phyloP scores from a whole-genome alignment of 2,888 invertebrate genomes.

The Drosophila macrospina region DNA sequence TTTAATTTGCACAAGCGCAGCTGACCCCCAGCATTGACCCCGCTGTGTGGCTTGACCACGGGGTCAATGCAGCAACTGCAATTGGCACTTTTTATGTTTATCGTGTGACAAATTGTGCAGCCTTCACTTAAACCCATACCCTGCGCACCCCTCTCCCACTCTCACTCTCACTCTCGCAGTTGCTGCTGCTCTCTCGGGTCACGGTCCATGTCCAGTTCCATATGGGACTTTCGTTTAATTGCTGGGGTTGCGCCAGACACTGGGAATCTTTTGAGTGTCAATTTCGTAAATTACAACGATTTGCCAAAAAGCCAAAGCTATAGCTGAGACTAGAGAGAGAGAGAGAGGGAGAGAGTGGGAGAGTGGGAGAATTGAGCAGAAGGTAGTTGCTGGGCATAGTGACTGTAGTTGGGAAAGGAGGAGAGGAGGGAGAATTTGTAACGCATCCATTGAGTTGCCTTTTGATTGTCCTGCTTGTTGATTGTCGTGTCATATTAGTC shows the following conservation, averaged over 20 bases:
- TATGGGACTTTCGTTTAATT: slow-evolving; percentile 71
- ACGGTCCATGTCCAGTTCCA: slow-evolving; percentile 36
- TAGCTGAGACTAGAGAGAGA: neutral
- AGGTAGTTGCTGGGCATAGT: neutral
- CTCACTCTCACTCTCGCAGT: neutral
- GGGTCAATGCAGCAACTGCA: slow-evolving; percentile 53
- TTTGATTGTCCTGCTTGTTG: slow-evolving; percentile 32
- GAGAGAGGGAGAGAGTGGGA: neutral
- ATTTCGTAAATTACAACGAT: slow-evolving; percentile 80
- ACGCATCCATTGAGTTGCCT: slow-evolving; percentile 18
- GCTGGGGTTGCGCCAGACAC: slow-evolving; percentile 59
- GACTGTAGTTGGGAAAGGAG: slow-evolving; percentile 1
- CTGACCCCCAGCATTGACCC: slow-evolving; percentile 63
- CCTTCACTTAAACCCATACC: slow-evolving; percentile 39
- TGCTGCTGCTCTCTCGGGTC: neutral
- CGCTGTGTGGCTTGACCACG: slow-evolving; percentile 24
- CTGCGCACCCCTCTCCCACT: neutral
- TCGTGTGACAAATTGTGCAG: slow-evolving; percentile 74
- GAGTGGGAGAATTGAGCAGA: neutral
- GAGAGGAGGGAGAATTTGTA: slow-evolving; percentile 1
- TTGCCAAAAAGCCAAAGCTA: slow-evolving; percentile 56
- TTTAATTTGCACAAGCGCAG: slow-evolving; percentile 75
- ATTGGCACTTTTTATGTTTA: slow-evolving; percentile 77
- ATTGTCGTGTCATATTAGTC: slow-evolving; percentile 54
- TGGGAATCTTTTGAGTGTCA: slow-evolving; percentile 75